phyloP scores from a whole-genome alignment of 2,888 invertebrate genomes.

The Habroteleia sp. region DNA sequence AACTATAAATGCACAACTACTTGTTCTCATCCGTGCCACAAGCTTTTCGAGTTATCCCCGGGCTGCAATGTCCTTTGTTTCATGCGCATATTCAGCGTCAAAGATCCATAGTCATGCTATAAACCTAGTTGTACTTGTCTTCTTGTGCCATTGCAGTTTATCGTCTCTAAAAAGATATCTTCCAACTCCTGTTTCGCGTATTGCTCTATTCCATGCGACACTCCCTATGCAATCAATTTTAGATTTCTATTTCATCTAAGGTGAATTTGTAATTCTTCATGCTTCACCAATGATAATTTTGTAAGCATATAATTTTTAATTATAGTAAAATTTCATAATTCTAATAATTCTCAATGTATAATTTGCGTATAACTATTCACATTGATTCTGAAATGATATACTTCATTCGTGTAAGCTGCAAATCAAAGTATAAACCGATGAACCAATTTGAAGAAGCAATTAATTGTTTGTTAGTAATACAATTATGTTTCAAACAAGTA shows the following conservation, averaged over 20 bases:
- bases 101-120: constrained; percentile 49
- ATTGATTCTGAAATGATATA: too few species aligned
- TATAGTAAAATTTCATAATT: too few species aligned
- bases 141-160: constrained; percentile 58
- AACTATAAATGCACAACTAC: constrained; percentile 60
- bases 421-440: too few species aligned
- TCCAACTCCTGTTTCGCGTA: constrained; percentile 16
- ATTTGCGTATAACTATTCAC: too few species aligned
- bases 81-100: constrained; percentile 33
- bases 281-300: too few species aligned
- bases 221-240: constrained; percentile 39
- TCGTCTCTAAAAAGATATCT: constrained; percentile 49
- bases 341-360: too few species aligned
- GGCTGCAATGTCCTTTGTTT: constrained; percentile 41
- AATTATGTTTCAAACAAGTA: too few species aligned
- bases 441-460: too few species aligned
- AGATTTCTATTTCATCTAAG: constrained; percentile 16
- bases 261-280: constrained; percentile 13
- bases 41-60: constrained; percentile 50
- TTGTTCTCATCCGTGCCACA: constrained; percentile 48
- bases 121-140: constrained; percentile 54
- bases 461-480: too few species aligned
- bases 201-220: constrained; percentile 5
- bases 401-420: too few species aligned
- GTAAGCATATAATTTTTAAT: too few species aligned